Conservation (phyloP, 2,888 invertebrate genomes). For the Dione vanillae region DNA sequence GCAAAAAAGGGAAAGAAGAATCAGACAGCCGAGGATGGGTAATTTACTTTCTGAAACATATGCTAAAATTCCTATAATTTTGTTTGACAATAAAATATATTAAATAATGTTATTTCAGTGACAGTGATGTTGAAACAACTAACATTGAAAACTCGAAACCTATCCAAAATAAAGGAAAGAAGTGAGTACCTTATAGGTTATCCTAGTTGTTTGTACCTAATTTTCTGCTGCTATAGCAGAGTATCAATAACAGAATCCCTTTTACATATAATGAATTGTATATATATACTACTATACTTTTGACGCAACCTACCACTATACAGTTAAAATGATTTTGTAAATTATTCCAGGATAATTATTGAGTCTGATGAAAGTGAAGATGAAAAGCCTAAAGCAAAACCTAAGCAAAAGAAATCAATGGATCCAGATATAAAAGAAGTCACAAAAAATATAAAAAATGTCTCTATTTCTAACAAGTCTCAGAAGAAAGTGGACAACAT, state of each 20-base stretch:
- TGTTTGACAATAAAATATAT: constrained; percentile 48
- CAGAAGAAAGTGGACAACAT: constrained; percentile 71
- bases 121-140: constrained; percentile 84
- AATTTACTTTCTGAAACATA: constrained; percentile 71
- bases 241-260: not conserved
- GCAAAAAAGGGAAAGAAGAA: constrained; percentile 92
- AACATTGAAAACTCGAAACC: constrained; percentile 72
- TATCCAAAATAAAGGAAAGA: constrained; percentile 69
- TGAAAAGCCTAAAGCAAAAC: constrained; percentile 75
- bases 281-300: not conserved
- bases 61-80: constrained; percentile 55
- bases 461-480: constrained; percentile 83
- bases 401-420: constrained; percentile 79
- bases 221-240: constrained; percentile 21
- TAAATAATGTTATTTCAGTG: constrained; percentile 75
- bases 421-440: constrained; percentile 80
- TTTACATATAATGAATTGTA: not conserved
- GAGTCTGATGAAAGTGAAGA: constrained; percentile 80
- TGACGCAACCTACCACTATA: not conserved
- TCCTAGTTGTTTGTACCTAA: constrained; percentile 37
- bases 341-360: constrained; percentile 60
- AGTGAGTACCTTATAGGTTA: constrained; percentile 79
- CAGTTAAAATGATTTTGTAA: not conserved
- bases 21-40: constrained; percentile 90
- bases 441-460: constrained; percentile 84